Conservation (phyloP, 2,113 vertebrate genomes). For the Polypterus senegalus region DNA sequence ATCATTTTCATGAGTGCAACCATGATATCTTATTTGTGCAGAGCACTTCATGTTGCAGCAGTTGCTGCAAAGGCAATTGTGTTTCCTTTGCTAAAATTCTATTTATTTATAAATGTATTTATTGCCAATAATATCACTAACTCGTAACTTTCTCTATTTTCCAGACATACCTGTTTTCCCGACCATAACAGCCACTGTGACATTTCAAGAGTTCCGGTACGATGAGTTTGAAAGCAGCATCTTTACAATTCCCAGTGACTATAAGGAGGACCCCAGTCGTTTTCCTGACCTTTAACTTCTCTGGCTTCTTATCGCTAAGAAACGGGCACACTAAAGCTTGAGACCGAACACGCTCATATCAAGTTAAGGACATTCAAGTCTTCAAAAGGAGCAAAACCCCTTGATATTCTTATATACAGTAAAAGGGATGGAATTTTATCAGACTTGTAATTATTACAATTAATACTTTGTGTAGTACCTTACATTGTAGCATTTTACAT, state of each 20-base stretch:
- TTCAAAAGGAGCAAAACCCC: not conserved
- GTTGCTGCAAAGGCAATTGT: no score
- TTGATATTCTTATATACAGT: conserved; percentile 26
- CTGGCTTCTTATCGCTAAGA: not conserved
- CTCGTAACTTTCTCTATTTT: conserved; percentile 3
- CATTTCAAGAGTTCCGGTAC: conserved; percentile 95
- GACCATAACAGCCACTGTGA: conserved; percentile 97
- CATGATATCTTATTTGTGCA: no score
- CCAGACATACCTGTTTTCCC: conserved; percentile 94
- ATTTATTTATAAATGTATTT: not conserved
- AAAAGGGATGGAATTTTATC: conserved; percentile 36
- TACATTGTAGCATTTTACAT: conserved; percentile 14
- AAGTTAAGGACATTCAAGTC: not conserved
- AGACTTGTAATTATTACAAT: conserved; percentile 39
- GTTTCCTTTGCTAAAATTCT: not conserved
- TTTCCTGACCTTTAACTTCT: conserved; percentile 84
- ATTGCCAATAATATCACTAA: not conserved
- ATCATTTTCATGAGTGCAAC: no score
- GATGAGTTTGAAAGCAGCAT: conserved; percentile 78
- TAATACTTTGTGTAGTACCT: conserved; percentile 22
- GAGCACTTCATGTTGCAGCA: no score
- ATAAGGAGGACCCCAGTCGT: conserved; percentile 93
- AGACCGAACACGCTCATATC: conserved; percentile 25
- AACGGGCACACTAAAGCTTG: conserved; percentile 7
- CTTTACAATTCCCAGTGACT: conserved; percentile 85